Percentiles rank a stretch among this genome's conserved stretches.
Evolutionary conservation across 2,113 vertebrate species (phyloP).

Genomic region (Lepisosteus osseus): DNA sequence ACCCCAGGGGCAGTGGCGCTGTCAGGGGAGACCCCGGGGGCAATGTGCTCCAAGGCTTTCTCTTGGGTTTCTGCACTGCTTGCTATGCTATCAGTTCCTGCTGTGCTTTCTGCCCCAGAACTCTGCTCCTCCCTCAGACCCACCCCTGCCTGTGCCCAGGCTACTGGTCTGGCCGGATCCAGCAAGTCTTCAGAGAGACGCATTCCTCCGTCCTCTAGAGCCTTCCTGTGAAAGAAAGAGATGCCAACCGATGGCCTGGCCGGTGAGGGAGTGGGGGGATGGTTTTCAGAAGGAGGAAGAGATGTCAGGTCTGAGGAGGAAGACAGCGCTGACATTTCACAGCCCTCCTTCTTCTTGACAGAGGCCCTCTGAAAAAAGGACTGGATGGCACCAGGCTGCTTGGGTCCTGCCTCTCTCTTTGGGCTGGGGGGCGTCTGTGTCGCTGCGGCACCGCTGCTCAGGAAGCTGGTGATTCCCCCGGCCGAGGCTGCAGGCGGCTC

Average conservation of each 20-base stretch:
- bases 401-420: slow-evolving; percentile 39
- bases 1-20: neutral
- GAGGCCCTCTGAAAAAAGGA: slow-evolving; percentile 77
- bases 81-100: neutral
- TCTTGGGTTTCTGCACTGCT: neutral
- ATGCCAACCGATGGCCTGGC: slow-evolving; percentile 17
- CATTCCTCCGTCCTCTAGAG: slow-evolving; percentile 32
- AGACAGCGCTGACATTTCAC: slow-evolving; percentile 6
- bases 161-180: neutral
- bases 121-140: slow-evolving; percentile 1
- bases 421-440: slow-evolving; percentile 38
- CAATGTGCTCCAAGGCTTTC: neutral
- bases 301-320: neutral
- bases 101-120: neutral
- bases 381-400: slow-evolving; percentile 63
- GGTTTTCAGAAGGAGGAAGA: slow-evolving; percentile 2
- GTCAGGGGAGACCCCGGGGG: neutral
- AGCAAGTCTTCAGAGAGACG: neutral
- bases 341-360: slow-evolving; percentile 59
- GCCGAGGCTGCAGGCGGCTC: slow-evolving; percentile 53
- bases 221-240: slow-evolving; percentile 59
- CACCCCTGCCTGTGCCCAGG: neutral
- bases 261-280: slow-evolving; percentile 1
- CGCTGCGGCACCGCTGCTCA: slow-evolving; percentile 60
- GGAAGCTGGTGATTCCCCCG: slow-evolving; percentile 74